Evolutionary conservation across 2,797 vertebrate genomes (phyloP).

Genomic region (Poeciliopsis gracilis): DNA sequence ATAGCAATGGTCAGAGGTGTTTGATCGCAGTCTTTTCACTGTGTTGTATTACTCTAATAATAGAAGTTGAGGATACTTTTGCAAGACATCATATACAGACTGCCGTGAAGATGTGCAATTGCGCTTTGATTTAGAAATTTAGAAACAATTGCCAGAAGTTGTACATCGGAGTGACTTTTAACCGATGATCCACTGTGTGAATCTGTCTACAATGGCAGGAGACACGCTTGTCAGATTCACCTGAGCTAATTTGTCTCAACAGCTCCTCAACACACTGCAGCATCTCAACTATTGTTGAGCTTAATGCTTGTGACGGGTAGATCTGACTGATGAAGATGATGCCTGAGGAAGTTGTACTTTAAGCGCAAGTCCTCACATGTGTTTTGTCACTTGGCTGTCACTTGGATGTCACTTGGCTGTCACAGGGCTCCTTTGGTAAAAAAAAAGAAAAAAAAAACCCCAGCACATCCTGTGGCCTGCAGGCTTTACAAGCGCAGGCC

Average conservation of each 20-base stretch:
- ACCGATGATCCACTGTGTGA: background rate
- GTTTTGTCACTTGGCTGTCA: constrained; percentile 47
- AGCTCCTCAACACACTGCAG: constrained; percentile 15
- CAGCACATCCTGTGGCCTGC: constrained; percentile 27
- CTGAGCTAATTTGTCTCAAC: constrained; percentile 12
- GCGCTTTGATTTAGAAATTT: background rate
- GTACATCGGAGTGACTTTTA: background rate
- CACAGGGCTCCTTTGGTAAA: constrained; percentile 19
- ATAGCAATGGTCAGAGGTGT: background rate
- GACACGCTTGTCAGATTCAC: background rate
- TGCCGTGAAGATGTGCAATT: background rate
- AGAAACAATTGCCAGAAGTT: background rate
- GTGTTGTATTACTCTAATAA: background rate
- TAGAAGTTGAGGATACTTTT: background rate
- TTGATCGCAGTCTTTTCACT: background rate
- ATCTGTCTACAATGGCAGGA: background rate
- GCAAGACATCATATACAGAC: background rate
- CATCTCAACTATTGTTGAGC: background rate
- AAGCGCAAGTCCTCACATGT: constrained; percentile 15
- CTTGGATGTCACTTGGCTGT: constrained; percentile 44
- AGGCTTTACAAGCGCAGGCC: background rate
- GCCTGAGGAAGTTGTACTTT: constrained; percentile 8
- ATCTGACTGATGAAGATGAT: constrained; percentile 42
- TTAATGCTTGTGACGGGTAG: constrained; percentile 30
- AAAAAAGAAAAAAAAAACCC: constrained; percentile 30